These are phyloP conservation scores for Polyploca ridens DNA, from an alignment of 2,888 invertebrate genomes.

Conservation along the genomic window DNA sequence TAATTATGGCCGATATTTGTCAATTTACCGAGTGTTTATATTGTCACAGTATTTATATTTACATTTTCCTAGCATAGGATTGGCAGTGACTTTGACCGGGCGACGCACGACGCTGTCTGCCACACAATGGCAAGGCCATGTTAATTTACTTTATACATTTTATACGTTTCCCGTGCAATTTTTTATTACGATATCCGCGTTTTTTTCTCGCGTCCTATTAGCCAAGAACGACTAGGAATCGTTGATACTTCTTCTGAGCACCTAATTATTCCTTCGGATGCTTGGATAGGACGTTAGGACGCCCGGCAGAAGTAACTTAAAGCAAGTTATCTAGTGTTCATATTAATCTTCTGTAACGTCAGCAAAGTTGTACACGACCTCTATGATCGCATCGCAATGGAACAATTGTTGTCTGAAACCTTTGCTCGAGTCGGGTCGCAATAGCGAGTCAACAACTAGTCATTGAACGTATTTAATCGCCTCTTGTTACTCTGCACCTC, in stretches of 20 bases:
- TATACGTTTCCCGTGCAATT: constrained; percentile 44
- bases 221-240: constrained; percentile 20
- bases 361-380: constrained; percentile 15
- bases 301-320: neutral
- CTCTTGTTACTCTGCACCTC: constrained; percentile 38
- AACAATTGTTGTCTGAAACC: constrained; percentile 39
- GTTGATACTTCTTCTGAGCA: neutral
- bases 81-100: constrained; percentile 70
- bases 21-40: too few relatives aligned
- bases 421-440: constrained; percentile 10
- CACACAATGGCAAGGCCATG: constrained; percentile 62
- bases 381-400: constrained; percentile 23
- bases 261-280: neutral
- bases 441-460: constrained; percentile 27
- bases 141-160: constrained; percentile 50
- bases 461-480: constrained; percentile 39
- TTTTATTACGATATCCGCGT: constrained; percentile 41
- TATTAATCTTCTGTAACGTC: neutral
- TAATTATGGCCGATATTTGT: too few relatives aligned
- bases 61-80: constrained; percentile 29
- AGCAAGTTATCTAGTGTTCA: neutral
- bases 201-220: constrained; percentile 27
- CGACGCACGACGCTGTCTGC: constrained; percentile 40
- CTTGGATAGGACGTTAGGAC: neutral
- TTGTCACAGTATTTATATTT: constrained; percentile 18